Base-by-base conservation (phyloP, 1,140 invertebrate species). In the Cyclina sinensis region DNA sequence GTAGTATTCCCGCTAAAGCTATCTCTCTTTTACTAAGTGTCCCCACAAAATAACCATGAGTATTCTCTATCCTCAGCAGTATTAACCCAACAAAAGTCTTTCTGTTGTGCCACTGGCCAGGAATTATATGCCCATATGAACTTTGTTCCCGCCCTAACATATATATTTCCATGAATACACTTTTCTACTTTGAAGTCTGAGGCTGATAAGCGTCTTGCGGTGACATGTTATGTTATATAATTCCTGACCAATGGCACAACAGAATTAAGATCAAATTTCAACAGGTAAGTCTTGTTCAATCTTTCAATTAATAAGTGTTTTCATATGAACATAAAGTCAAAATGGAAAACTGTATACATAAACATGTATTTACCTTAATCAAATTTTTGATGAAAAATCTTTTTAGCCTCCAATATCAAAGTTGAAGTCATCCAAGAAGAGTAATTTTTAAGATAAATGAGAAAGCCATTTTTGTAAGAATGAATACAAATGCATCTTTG, bases 121-220 rank as follows among this genome's bases (percentile, higher is more conserved):
- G 51, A 57, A 57, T 57, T 57, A 57, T 57, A 57, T 57, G 51
- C 51, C 51, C 51, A 57, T 18, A 7, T 18, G 51, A 57, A 57
- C 51, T 57, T n/a, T 57, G 51, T 57, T 57, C 51, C 51, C 51
- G n/a, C 51, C 51, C 51, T 57, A 21, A 57, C 51, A 57, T 57
- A 21, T 11, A n/a, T 57, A 57, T 57, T 57, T 57, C 51, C 51
- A 57, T 57, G 51, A 65, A 37, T 78, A 68, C 84, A 86, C 73
- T 57, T 85, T 85, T 32, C 18, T 18, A 57, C 51, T 57, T 57
- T 57, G n/a, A 57, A 57, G 51, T 57, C 51, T 57, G 51, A 57
- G 51, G 51, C 51, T 57, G 51, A 57, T 57, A 57, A 57, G 51
- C 51, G 51, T 57, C 51, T 57, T 7, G 51, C 51, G 51, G 51